These are phyloP conservation scores for Premnoplex brunnescens DNA, from an alignment of 2,797 vertebrate species.

Conservation along the genomic window DNA sequence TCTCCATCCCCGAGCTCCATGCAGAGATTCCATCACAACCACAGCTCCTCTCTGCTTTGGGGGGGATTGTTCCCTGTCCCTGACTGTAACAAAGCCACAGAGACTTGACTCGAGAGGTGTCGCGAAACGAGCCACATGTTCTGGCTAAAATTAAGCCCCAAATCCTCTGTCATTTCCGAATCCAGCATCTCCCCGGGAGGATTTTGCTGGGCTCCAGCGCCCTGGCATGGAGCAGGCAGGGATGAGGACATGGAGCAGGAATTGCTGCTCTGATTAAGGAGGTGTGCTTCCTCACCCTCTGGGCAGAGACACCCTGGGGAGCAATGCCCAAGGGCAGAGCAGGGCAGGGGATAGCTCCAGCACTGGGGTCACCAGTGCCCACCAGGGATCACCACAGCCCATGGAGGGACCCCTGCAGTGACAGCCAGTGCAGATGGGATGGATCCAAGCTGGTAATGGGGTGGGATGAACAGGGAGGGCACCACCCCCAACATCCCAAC, in stretches of 20 bases:
- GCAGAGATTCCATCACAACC: neutral
- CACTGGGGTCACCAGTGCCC: neutral
- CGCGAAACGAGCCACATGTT: neutral
- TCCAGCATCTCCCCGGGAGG: neutral
- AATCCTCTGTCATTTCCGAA: neutral
- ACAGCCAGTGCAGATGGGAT: fast-evolving
- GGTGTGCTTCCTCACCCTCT: neutral
- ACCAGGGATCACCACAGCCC: neutral
- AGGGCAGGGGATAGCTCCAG: neutral
- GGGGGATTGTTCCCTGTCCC: neutral
- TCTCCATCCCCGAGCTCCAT: conserved; percentile 69
- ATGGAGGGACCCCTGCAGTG: neutral
- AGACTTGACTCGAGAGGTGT: neutral
- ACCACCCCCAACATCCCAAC: neutral
- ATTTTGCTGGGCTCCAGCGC: fast-evolving
- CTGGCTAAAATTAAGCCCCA: conserved; percentile 5
- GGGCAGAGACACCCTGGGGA: neutral
- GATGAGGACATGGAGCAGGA: neutral
- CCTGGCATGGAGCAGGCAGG: neutral
- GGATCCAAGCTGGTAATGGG: neutral
- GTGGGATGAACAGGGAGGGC: neutral
- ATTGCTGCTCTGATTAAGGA: neutral
- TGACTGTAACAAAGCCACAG: fast-evolving
- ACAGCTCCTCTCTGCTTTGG: fast-evolving
- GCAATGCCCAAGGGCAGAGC: neutral